Conservation (phyloP, 2,888 invertebrate species). For the Corbicula japonica region DNA sequence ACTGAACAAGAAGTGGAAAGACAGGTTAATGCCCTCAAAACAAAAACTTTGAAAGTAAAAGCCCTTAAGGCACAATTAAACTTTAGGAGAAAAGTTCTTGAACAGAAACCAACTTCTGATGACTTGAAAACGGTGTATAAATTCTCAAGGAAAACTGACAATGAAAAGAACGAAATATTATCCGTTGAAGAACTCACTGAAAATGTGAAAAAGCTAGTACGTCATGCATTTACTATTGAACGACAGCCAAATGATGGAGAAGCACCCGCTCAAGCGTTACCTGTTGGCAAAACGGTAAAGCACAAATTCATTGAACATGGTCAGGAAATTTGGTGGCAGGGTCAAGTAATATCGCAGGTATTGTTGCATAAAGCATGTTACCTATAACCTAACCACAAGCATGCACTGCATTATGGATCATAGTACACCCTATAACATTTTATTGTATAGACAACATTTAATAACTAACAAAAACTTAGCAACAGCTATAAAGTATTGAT, state of each 20-base stretch:
- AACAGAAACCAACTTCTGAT: constrained; percentile 43
- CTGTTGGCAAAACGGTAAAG: too few species aligned
- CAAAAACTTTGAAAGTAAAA: constrained; percentile 35
- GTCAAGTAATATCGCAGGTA: constrained; percentile 9
- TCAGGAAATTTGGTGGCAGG: not conserved
- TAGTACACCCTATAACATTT: too few species aligned
- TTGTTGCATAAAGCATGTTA: too few species aligned
- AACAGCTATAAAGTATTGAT: too few species aligned
- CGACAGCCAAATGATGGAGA: too few species aligned
- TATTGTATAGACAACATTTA: too few species aligned
- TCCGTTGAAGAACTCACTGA: constrained; percentile 1
- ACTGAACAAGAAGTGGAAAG: constrained; percentile 43
- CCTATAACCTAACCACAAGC: too few species aligned
- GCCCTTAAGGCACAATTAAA: constrained; percentile 58
- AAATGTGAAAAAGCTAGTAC: constrained; percentile 12
- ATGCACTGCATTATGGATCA: too few species aligned
- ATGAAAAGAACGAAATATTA: not conserved
- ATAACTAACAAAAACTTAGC: too few species aligned
- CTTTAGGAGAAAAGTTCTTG: constrained; percentile 52
- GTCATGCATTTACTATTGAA: too few species aligned
- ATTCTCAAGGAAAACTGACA: not conserved
- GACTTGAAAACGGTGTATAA: not conserved
- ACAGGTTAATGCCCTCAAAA: constrained; percentile 32
- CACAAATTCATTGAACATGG: not conserved
- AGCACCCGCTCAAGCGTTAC: too few species aligned